Percentiles rank a stretch among this genome's conserved stretches.
These are phyloP conservation scores for Apotomis turbidana DNA, from an alignment of 2,888 invertebrate species.

Conservation along the genomic window DNA sequence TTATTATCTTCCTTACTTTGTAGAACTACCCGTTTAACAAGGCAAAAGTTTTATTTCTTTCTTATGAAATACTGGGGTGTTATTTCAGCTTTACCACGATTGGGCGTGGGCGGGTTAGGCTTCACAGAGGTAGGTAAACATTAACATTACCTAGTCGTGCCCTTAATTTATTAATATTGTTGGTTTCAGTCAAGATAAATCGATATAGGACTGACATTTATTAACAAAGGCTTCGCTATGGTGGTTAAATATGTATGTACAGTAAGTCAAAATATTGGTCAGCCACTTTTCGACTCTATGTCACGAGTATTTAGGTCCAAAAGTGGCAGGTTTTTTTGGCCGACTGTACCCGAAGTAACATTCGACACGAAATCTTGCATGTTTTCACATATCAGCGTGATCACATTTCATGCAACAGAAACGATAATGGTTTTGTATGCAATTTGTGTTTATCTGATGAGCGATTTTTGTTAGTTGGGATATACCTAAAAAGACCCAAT, in stretches of 20 bases:
- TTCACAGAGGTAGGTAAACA: not conserved
- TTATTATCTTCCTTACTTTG: too few species aligned
- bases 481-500: too few species aligned
- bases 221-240: not conserved
- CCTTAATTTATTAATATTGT: not conserved
- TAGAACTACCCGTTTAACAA: too few species aligned
- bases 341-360: not conserved
- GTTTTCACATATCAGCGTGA: slow-evolving; percentile 3
- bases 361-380: slow-evolving; percentile 26
- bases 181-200: not conserved
- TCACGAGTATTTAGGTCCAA: too few species aligned
- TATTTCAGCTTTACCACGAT: too few species aligned
- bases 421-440: slow-evolving; percentile 4
- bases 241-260: slow-evolving; percentile 11
- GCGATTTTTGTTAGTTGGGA: too few species aligned
- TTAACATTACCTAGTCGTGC: not conserved
- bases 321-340: too few species aligned
- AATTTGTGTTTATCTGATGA: not conserved
- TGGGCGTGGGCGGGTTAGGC: too few species aligned
- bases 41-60: too few species aligned
- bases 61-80: too few species aligned
- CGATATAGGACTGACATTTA: slow-evolving; percentile 16
- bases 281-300: too few species aligned
- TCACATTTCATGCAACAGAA: not conserved
- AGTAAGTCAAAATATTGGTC: too few species aligned